phyloP scores from a whole-genome alignment of 2,888 invertebrate genomes.

The Nysson spinosus region DNA sequence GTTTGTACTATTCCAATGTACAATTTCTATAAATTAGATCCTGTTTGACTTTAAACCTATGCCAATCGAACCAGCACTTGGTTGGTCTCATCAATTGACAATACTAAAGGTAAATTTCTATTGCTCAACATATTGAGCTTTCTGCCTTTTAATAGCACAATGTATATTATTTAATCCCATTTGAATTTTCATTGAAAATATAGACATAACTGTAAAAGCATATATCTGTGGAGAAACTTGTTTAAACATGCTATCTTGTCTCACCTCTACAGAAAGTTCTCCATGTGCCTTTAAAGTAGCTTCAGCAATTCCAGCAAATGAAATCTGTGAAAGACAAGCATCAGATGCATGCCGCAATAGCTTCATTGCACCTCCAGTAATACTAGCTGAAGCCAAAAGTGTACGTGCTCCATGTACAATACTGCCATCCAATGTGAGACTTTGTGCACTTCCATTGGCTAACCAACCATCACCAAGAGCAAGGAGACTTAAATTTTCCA shows the following conservation, averaged over 20 bases:
- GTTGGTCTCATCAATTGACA: conserved; percentile 49
- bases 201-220: background rate
- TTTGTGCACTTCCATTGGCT: conserved; percentile 85
- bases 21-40: conserved; percentile 81
- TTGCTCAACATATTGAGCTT: conserved; percentile 42
- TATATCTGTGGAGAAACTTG: no score
- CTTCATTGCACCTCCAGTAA: conserved; percentile 82
- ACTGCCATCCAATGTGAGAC: conserved; percentile 84
- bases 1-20: conserved; percentile 81
- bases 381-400: conserved; percentile 85
- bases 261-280: conserved; percentile 90
- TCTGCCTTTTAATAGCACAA: no score
- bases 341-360: conserved; percentile 81
- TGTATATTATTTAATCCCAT: no score
- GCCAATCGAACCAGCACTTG: conserved; percentile 58
- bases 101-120: conserved; percentile 50
- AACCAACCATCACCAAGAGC: conserved; percentile 84
- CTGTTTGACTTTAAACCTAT: conserved; percentile 54
- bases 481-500: conserved; percentile 85
- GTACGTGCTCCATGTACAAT: conserved; percentile 84
- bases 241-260: no score
- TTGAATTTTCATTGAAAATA: no score
- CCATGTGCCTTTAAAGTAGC: conserved; percentile 89
- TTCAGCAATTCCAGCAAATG: conserved; percentile 86
- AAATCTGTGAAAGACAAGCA: conserved; percentile 85